Evolutionary conservation across 2,113 vertebrate genomes (phyloP).

Genomic region (Paralichthys olivaceus): DNA sequence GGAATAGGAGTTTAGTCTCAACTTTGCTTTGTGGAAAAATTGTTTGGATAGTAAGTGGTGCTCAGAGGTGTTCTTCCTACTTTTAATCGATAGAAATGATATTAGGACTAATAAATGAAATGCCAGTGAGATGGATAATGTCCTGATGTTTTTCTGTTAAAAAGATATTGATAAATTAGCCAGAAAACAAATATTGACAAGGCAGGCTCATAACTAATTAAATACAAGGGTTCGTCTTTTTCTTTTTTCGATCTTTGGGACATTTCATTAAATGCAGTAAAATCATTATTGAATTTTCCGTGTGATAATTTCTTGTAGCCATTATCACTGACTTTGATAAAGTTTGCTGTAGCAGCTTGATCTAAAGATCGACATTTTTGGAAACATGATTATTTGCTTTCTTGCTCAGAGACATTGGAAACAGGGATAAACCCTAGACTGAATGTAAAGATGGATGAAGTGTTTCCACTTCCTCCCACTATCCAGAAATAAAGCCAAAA

Average conservation of each 20-base stretch:
- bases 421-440: not conserved
- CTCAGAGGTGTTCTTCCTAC: not conserved
- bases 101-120: constrained; percentile 14
- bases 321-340: constrained; percentile 15
- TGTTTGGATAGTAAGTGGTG: constrained; percentile 13
- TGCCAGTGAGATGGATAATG: constrained; percentile 30
- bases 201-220: constrained; percentile 7
- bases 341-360: not conserved
- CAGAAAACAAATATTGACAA: constrained; percentile 31
- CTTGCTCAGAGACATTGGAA: not conserved
- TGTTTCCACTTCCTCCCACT: no score
- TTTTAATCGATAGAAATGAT: constrained; percentile 13
- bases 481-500: no score
- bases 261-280: constrained; percentile 10
- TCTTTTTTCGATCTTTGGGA: constrained; percentile 9
- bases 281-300: constrained; percentile 12
- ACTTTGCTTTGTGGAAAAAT: constrained; percentile 7
- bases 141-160: constrained; percentile 14
- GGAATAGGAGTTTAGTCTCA: constrained; percentile 35
- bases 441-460: not conserved
- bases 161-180: not conserved
- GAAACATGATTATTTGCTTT: not conserved
- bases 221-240: constrained; percentile 14
- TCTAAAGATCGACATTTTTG: not conserved
- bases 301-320: not conserved